phyloP scores from a whole-genome alignment of 2,888 invertebrate species.

The Rotaria macrura region DNA sequence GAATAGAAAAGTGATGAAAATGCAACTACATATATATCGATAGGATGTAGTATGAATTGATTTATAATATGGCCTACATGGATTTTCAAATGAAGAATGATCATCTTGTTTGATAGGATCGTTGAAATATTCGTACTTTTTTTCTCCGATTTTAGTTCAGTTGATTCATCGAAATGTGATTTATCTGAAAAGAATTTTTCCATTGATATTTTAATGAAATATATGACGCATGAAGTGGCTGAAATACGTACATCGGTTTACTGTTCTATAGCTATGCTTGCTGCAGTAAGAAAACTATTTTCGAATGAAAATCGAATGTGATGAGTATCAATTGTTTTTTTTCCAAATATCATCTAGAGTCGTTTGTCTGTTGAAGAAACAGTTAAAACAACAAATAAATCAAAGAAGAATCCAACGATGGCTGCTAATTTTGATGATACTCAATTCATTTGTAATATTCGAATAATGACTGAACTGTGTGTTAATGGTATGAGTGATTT shows the following conservation, averaged over 20 bases:
- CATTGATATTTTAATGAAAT: not conserved
- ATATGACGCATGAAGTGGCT: not conserved
- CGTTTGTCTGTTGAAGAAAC: constrained; percentile 3
- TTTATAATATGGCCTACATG: too few species aligned
- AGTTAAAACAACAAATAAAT: not conserved
- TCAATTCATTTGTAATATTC: constrained; percentile 1
- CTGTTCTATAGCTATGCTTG: not conserved
- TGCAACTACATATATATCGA: too few species aligned
- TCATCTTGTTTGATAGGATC: too few species aligned
- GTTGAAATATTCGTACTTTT: not conserved
- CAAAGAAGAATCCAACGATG: not conserved
- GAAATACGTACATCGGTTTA: not conserved
- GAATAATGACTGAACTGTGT: not conserved
- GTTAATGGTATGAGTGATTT: constrained; percentile 6
- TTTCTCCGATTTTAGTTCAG: not conserved
- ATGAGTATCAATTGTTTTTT: not conserved
- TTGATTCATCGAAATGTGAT: not conserved
- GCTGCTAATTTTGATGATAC: not conserved
- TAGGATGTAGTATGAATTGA: too few species aligned
- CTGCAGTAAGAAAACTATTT: not conserved
- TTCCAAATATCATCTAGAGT: not conserved
- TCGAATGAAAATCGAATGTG: not conserved
- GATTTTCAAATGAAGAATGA: too few species aligned
- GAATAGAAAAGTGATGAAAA: too few species aligned
- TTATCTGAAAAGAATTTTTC: not conserved